A percentile compares a stretch with the other conserved stretches of the same genome.
These are phyloP conservation scores for Adineta ricciae DNA, from an alignment of 2,888 invertebrate species.

Conservation along the genomic window DNA sequence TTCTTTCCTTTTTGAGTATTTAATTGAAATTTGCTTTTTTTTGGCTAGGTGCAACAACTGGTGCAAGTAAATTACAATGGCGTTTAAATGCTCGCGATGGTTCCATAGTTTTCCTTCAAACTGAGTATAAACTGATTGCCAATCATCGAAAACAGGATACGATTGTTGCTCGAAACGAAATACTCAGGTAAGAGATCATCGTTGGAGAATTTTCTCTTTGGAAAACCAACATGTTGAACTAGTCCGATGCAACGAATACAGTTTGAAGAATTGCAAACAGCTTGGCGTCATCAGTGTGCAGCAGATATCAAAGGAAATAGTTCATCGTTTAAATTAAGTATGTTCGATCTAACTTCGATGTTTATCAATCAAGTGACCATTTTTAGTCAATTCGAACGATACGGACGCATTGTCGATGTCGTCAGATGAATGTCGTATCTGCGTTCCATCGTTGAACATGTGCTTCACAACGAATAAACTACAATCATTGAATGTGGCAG, in stretches of 20 bases:
- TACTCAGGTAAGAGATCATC: background rate
- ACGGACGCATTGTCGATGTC: background rate
- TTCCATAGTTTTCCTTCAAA: background rate
- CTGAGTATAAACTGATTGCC: background rate
- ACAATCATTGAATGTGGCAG: background rate
- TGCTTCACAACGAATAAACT: conserved; percentile 16
- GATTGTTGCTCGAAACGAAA: conserved; percentile 7
- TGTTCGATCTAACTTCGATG: background rate
- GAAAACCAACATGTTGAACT: background rate
- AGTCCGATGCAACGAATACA: background rate
- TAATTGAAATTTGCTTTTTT: background rate
- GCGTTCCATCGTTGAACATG: conserved; percentile 3
- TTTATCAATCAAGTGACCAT: background rate
- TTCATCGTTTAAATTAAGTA: conserved; percentile 11
- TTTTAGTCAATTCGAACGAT: background rate
- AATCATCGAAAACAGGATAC: background rate
- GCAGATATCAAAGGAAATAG: conserved; percentile 18
- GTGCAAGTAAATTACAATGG: conserved; percentile 10
- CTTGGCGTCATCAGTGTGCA: background rate
- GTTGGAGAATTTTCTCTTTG: no score
- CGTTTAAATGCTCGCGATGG: conserved; percentile 1
- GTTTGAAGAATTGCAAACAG: background rate
- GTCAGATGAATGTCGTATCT: background rate
- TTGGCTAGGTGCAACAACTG: background rate
- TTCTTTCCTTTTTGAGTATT: no score